These are phyloP conservation scores for Euspilapteryx auroguttella DNA, from an alignment of 2,888 invertebrate species.

Conservation along the genomic window DNA sequence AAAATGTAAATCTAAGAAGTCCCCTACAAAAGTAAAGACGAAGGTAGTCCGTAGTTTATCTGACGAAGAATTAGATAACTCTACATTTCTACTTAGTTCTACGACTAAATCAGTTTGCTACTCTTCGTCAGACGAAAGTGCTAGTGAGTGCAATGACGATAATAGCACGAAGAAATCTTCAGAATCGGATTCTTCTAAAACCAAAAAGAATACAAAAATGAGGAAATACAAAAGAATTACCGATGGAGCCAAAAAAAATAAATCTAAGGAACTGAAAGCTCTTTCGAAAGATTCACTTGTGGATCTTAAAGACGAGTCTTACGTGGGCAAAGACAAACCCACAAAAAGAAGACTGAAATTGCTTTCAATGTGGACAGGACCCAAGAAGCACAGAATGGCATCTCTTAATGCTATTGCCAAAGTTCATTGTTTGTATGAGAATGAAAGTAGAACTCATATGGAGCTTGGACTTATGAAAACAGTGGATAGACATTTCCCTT, in stretches of 20 bases:
- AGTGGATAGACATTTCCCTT: slow-evolving; percentile 39
- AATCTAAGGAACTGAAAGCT: slow-evolving; percentile 45
- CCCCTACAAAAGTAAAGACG: slow-evolving; percentile 23
- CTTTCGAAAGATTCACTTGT: slow-evolving; percentile 45
- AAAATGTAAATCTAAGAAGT: slow-evolving; percentile 20
- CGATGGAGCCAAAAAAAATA: slow-evolving; percentile 30
- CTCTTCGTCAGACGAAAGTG: slow-evolving; percentile 44
- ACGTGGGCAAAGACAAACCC: slow-evolving; percentile 38
- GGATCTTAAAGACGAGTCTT: slow-evolving; percentile 39
- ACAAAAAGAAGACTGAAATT: slow-evolving; percentile 60
- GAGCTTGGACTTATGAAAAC: slow-evolving; percentile 60
- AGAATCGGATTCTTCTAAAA: slow-evolving; percentile 31
- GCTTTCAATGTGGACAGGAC: slow-evolving; percentile 73
- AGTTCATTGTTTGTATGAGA: slow-evolving; percentile 89
- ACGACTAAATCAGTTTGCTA: slow-evolving; percentile 22
- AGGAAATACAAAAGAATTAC: slow-evolving; percentile 45
- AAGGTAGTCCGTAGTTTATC: slow-evolving; percentile 26
- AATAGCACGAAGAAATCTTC: slow-evolving; percentile 45
- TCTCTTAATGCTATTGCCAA: slow-evolving; percentile 87
- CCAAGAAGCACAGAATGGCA: slow-evolving; percentile 84
- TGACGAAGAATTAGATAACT: slow-evolving; percentile 43
- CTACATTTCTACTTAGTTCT: slow-evolving; percentile 40
- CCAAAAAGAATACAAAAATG: slow-evolving; percentile 28
- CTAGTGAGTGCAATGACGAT: slow-evolving; percentile 47
- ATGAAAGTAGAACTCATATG: slow-evolving; percentile 77